A percentile compares a stretch with the other conserved stretches of the same genome.
Conservation (phyloP, 2,888 invertebrate genomes). For the Xestia c-nigrum region DNA sequence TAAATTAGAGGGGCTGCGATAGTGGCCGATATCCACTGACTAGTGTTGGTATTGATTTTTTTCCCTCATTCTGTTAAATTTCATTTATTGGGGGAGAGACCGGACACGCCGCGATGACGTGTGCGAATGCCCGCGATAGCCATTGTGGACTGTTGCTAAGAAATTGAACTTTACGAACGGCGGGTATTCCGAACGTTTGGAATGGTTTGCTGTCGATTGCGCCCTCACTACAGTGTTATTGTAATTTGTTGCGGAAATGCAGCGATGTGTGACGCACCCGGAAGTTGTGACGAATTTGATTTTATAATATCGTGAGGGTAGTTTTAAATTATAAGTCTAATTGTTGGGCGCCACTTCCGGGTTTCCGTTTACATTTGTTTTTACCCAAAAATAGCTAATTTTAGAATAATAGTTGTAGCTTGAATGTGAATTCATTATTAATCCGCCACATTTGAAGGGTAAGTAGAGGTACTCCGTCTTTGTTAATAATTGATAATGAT, state of each 20-base stretch:
- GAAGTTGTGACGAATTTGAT: slow-evolving; percentile 44
- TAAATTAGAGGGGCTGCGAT: slow-evolving; percentile 88
- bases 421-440: not conserved
- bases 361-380: slow-evolving; percentile 16
- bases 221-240: slow-evolving; percentile 24
- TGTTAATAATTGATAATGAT: slow-evolving; percentile 6
- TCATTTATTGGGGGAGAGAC: slow-evolving; percentile 90
- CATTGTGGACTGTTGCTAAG: slow-evolving; percentile 63
- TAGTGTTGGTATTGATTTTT: slow-evolving; percentile 89
- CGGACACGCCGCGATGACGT: slow-evolving; percentile 80
- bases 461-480: slow-evolving; percentile 6
- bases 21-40: slow-evolving; percentile 83
- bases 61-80: slow-evolving; percentile 91
- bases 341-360: slow-evolving; percentile 50
- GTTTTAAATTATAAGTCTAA: slow-evolving; percentile 46
- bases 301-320: slow-evolving; percentile 54
- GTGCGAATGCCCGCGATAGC: slow-evolving; percentile 68
- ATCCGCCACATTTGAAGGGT: slow-evolving; percentile 10
- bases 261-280: slow-evolving; percentile 56
- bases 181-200: slow-evolving; percentile 40
- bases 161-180: slow-evolving; percentile 62
- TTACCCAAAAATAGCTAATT: slow-evolving; percentile 4
- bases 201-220: slow-evolving; percentile 52
- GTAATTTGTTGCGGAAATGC: slow-evolving; percentile 38
- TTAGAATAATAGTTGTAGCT: not conserved